phyloP scores from a whole-genome alignment of 2,113 vertebrate genomes.

The Austrofundulus limnaeus region DNA sequence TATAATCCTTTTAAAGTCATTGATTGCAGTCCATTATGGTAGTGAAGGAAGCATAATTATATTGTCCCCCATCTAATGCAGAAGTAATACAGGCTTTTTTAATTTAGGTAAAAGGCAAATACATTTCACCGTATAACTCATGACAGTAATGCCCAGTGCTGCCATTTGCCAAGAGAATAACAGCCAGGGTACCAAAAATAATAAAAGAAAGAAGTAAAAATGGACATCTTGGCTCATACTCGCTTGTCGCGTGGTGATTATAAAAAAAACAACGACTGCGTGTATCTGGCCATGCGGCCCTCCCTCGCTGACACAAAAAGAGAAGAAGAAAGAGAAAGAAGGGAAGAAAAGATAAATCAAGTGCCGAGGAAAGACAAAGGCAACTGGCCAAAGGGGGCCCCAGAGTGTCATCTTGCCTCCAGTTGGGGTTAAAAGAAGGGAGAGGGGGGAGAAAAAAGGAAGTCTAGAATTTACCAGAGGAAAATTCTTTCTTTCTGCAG shows the following conservation, averaged over 20 bases:
- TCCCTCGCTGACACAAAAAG: conserved; percentile 42
- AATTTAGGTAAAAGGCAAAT: conserved; percentile 37
- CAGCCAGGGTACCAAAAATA: neutral
- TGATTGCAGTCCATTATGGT: neutral
- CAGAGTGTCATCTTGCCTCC: conserved; percentile 72
- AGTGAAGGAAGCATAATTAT: neutral
- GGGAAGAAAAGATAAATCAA: conserved; percentile 69
- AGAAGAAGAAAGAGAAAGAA: conserved; percentile 37
- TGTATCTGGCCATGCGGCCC: conserved; percentile 46
- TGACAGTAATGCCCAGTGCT: conserved; percentile 29
- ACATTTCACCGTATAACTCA: conserved; percentile 19
- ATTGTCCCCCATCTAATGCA: too few species aligned
- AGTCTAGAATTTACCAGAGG: conserved; percentile 75
- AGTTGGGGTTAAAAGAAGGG: conserved; percentile 61
- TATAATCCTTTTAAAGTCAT: neutral
- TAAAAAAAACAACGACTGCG: conserved; percentile 42
- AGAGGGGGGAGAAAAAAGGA: conserved; percentile 61
- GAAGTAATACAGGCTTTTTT: conserved; percentile 1
- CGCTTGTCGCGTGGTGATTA: conserved; percentile 27
- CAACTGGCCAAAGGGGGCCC: conserved; percentile 72
- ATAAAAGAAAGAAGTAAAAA: neutral
- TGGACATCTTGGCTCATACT: neutral
- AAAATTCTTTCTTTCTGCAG: conserved; percentile 80
- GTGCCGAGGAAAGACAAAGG: conserved; percentile 65
- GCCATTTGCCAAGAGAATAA: conserved; percentile 24